Conservation (phyloP, 2,113 vertebrate genomes). For the Erythrocercus mccallii region DNA sequence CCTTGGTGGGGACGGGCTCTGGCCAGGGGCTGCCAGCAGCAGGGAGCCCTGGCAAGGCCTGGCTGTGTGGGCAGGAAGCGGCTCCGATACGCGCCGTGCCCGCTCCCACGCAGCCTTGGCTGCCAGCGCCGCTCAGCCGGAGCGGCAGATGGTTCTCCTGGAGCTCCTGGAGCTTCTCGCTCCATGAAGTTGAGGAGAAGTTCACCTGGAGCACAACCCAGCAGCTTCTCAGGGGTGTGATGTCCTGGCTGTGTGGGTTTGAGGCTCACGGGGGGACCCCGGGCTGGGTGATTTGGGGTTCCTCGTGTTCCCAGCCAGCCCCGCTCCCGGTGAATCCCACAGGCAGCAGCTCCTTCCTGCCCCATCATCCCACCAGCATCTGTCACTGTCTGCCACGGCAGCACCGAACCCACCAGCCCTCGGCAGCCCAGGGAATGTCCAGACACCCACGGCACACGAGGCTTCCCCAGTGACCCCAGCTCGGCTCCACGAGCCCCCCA, state of each 20-base stretch:
- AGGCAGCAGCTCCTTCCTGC: neutral
- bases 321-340: fast-evolving
- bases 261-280: fast-evolving
- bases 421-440: neutral
- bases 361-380: conserved; percentile 30
- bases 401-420: neutral
- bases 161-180: conserved; percentile 2
- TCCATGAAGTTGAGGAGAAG: neutral
- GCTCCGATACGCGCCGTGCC: neutral
- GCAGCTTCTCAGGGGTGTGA: fast-evolving
- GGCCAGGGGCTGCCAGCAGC: neutral
- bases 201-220: neutral
- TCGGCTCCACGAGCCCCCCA: fast-evolving
- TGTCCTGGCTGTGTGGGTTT: neutral
- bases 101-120: conserved; percentile 46
- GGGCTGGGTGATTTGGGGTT: fast-evolving
- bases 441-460: fast-evolving
- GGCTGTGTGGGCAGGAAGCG: neutral
- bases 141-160: conserved; percentile 1
- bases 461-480: neutral
- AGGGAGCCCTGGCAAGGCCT: neutral
- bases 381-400: neutral
- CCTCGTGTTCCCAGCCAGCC: neutral
- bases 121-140: neutral
- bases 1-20: fast-evolving